Evolutionary conservation across 2,888 invertebrate genomes (phyloP).

Genomic region (Rhyacophila evoluta): DNA sequence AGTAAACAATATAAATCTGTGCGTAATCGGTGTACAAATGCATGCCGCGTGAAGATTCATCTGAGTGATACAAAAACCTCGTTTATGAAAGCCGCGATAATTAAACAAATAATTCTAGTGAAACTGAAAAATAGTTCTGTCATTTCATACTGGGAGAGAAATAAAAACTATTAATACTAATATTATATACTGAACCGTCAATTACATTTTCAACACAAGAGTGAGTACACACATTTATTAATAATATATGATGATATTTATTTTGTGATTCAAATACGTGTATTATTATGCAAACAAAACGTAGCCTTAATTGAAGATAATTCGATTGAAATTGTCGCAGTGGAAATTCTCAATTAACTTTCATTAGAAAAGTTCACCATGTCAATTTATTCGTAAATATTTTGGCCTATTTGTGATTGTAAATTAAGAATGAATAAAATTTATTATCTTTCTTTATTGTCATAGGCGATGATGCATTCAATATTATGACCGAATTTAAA

Average conservation of each 20-base stretch:
- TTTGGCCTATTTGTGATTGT: not conserved
- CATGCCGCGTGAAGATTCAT: conserved; percentile 26
- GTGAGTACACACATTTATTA: not conserved
- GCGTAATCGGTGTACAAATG: conserved; percentile 21
- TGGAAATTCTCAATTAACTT: not conserved
- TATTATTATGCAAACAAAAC: not conserved
- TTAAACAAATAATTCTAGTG: not conserved
- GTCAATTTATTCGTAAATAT: not conserved
- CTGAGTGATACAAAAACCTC: not conserved
- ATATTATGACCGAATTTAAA: not conserved
- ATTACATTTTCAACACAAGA: not conserved
- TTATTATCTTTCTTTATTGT: not conserved
- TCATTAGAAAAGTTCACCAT: not conserved
- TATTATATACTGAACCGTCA: not conserved
- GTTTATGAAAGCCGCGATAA: not conserved
- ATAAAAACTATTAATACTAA: too few species aligned
- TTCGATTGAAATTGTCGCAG: not conserved
- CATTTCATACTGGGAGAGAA: not conserved
- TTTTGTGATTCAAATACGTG: not conserved
- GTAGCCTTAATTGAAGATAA: not conserved
- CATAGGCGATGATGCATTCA: not conserved
- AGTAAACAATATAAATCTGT: conserved; percentile 39
- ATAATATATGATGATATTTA: not conserved
- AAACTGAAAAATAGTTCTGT: not conserved
- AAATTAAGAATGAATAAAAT: not conserved